Conservation (phyloP, 2,797 vertebrate genomes). For the Poecilia picta region DNA sequence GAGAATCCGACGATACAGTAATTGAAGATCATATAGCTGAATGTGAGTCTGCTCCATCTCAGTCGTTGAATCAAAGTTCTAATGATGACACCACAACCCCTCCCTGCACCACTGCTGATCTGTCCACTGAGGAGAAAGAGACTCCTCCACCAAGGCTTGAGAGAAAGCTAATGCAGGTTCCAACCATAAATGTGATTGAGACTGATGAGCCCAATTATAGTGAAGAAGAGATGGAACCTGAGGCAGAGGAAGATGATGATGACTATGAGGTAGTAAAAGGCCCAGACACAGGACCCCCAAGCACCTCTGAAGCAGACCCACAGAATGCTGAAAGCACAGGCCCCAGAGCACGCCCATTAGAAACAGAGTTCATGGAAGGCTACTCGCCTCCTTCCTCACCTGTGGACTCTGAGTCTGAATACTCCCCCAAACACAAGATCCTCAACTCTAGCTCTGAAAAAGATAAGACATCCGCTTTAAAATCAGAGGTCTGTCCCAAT, state of each 20-base stretch:
- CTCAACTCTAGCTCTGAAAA: slow-evolving; percentile 41
- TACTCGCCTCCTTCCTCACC: slow-evolving; percentile 71
- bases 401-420: slow-evolving; percentile 72
- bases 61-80: slow-evolving; percentile 34
- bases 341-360: slow-evolving; percentile 54
- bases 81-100: slow-evolving; percentile 25
- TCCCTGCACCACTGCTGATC: slow-evolving; percentile 1
- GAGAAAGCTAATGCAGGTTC: slow-evolving; percentile 78
- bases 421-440: slow-evolving; percentile 62
- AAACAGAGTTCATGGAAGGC: slow-evolving; percentile 70
- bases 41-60: slow-evolving; percentile 13
- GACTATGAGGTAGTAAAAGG: slow-evolving; percentile 66
- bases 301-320: slow-evolving; percentile 25
- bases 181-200: slow-evolving; percentile 86
- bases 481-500: slow-evolving; percentile 30
- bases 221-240: slow-evolving; percentile 73
- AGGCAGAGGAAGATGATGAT: slow-evolving; percentile 63
- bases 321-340: slow-evolving; percentile 41
- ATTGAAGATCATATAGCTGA: slow-evolving; percentile 81
- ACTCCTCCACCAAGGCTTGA: slow-evolving; percentile 47
- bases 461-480: slow-evolving; percentile 14
- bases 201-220: slow-evolving; percentile 83
- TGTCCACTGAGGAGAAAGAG: slow-evolving; percentile 43
- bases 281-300: slow-evolving; percentile 36
- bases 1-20: slow-evolving; percentile 90